Base-by-base conservation (phyloP, 2,888 invertebrate species). In the Dryobotodes eremita region DNA sequence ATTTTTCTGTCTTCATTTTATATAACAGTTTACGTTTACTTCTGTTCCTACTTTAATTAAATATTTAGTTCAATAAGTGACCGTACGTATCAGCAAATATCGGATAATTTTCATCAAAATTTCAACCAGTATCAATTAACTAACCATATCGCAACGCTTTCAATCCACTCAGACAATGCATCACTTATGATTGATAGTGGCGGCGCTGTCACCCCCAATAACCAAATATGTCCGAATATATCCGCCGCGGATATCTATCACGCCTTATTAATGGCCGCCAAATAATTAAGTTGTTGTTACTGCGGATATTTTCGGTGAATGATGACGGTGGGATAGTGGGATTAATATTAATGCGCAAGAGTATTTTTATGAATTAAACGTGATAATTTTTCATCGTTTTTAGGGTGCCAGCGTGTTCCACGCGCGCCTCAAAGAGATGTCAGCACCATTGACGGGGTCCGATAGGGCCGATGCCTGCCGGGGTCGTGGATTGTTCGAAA, bases 221-320 rank as follows among this genome's bases (percentile, higher is more conserved):
- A 42, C 71, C 75, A 55, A 70, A 70, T 50, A 48, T 31, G n/a
- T n/a, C 73, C 68, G 48, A 20, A 59, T 11, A 48, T 75, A 75
- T 83, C 79, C 75, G 83, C 79, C n/a, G 75, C 72, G 69, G 72
- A 79, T 83, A 83, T 75, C 57, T 79, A 75, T 79, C 79, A 3
- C 31, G n/a, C 31, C 48, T 69, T 75, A 75, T 83, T 83, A 79
- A 83, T 75, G 50, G 36, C 75, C 31, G 57, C 55, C 57, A 69
- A 74, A 83, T 74, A 66, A 78, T 83, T 71, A 75, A 75, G 20
- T 53, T 68, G 57, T 50, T 64, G n/a, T 57, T 79, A 1, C 11
- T 42, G 23, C 59, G 31, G n/a, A 61, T 77, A 74, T 77, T 74
- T 68, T 61, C 23, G 46, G 13, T 76, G 50, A 66, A 36, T 73